Evolutionary conservation across 2,113 vertebrate genomes (phyloP).

Genomic region (Alosa alosa): DNA sequence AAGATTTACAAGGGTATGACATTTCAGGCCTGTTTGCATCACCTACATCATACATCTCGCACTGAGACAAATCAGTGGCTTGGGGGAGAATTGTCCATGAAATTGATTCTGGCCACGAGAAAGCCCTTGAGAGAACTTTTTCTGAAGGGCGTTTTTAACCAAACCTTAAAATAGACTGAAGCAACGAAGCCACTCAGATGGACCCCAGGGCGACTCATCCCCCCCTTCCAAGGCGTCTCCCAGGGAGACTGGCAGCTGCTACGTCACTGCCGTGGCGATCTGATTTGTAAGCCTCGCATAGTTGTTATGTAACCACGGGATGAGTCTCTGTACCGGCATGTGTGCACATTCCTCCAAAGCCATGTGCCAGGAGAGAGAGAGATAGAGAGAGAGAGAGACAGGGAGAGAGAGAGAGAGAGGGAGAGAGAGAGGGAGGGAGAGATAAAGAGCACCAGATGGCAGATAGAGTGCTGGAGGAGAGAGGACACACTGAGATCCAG

Average conservation of each 20-base stretch:
- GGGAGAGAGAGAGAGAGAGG: neutral
- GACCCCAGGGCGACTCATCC: neutral
- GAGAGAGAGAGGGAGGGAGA: neutral
- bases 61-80: neutral
- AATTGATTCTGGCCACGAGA: neutral
- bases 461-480: conserved; percentile 8
- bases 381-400: neutral
- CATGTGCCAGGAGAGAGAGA: neutral
- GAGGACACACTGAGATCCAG: neutral
- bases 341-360: neutral
- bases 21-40: neutral
- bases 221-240: neutral
- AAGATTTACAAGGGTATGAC: neutral
- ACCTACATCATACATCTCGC: neutral
- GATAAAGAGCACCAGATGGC: conserved; percentile 9
- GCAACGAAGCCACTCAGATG: neutral
- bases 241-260: neutral
- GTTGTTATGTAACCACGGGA: neutral
- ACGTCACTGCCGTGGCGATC: neutral
- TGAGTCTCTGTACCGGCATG: conserved; percentile 3
- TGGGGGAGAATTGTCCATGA: neutral
- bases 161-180: neutral
- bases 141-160: neutral
- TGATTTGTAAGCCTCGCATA: conserved; percentile 6
- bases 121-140: neutral